Base-by-base conservation (phyloP, 2,113 vertebrate genomes). In the Myotis davidii region DNA sequence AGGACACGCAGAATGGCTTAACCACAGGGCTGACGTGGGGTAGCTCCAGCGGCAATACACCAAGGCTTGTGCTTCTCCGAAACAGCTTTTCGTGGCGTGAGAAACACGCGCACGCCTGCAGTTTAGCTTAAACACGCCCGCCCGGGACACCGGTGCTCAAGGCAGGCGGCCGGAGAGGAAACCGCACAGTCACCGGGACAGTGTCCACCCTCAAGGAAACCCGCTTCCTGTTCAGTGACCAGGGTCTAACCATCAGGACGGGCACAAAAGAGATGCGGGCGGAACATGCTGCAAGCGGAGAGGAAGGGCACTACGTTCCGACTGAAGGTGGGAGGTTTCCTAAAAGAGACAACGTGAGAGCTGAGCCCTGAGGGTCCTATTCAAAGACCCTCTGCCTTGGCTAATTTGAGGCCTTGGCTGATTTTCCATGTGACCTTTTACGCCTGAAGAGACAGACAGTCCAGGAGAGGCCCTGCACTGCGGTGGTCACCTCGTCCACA, bases 401-500 rank as follows among this genome's bases (percentile, higher is more conserved):
- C 52, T 93, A 32, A 42, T 61, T 45, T 23, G 42, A 48, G 27
- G 6, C 11, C 65, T 56, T 61, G 3, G 0, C 59, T 90, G 23
- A 65, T 56, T 73, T 65, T 65, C 61, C 37, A 0, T 6, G n/a
- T 34, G 45, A 32, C 61, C 13, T 29, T 70, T 79, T 3, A 67
- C 79, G 70, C 25, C 45, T 42, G 25, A 45, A 11, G 39, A 45
- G 27, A 48, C 25, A 59, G 16, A 17, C 52, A 23, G 37, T 32
- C 10, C 45, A 4, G 37, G 72, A 29, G 14, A 83, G 17, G 7
- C 23, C 5, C 2, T 7, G 0, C 13, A 12, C 0, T 23, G 0
- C 4, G 6, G 20, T 3, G 18, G 6, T 25, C 29, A 5, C 14
- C 39, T 18, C 8, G 12, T 9, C 45, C n/a, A 59, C 12, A 6